Evolutionary conservation across 2,888 invertebrate genomes (phyloP).

Genomic region (Physocephala rufipes): DNA sequence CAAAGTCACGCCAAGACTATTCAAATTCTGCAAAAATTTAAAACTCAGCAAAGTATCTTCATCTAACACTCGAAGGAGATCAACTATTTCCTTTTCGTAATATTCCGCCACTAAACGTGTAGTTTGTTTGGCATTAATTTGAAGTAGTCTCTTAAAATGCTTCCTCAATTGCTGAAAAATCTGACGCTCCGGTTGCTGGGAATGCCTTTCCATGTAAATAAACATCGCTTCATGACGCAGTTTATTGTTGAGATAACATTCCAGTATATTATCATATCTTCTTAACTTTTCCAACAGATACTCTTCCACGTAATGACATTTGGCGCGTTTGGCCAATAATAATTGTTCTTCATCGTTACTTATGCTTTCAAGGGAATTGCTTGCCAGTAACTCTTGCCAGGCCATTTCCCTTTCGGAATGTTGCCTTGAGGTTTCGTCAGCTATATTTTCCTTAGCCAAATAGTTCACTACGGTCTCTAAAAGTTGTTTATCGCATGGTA

Average conservation of each 20-base stretch:
- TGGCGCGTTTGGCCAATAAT: constrained; percentile 71
- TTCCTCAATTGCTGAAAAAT: constrained; percentile 66
- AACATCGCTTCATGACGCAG: constrained; percentile 72
- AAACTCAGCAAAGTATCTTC: constrained; percentile 62
- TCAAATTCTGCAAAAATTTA: constrained; percentile 71
- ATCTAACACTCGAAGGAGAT: constrained; percentile 61
- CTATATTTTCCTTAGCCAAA: constrained; percentile 66
- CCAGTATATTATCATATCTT: constrained; percentile 73
- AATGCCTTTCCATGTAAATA: constrained; percentile 68
- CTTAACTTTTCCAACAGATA: constrained; percentile 72
- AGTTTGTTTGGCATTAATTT: constrained; percentile 72
- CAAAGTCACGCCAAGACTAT: constrained; percentile 62
- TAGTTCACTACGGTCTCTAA: constrained; percentile 73
- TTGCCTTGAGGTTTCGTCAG: constrained; percentile 65
- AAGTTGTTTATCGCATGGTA: constrained; percentile 66
- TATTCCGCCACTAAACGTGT: constrained; percentile 72
- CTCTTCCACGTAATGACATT: constrained; percentile 78
- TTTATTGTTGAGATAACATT: constrained; percentile 75
- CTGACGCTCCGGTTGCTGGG: constrained; percentile 62
- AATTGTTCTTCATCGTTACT: constrained; percentile 71
- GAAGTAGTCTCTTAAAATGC: constrained; percentile 69
- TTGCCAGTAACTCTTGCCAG: constrained; percentile 74
- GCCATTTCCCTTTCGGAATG: constrained; percentile 79
- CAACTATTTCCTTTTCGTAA: constrained; percentile 66
- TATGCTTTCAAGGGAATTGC: constrained; percentile 71